Conservation (phyloP, 2,888 invertebrate genomes). For the Pammene aurita region DNA sequence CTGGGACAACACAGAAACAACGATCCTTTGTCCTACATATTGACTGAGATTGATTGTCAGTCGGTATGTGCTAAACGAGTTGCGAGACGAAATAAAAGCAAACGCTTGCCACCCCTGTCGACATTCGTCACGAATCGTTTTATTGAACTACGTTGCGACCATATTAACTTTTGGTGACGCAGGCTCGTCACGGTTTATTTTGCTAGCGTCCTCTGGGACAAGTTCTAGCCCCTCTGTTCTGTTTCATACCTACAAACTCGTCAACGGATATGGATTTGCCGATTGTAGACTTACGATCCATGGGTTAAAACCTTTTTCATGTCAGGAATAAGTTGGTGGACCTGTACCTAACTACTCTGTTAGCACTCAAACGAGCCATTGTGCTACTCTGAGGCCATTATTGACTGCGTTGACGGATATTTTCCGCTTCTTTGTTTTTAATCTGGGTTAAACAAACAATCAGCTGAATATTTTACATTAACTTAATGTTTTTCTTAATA, state of each 20-base stretch:
- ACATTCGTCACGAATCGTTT: slow-evolving; percentile 73
- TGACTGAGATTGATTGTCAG: slow-evolving; percentile 82
- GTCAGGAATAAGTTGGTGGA: neutral
- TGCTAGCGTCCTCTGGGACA: slow-evolving; percentile 44
- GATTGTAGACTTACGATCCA: neutral
- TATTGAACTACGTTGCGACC: slow-evolving; percentile 67
- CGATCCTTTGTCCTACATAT: slow-evolving; percentile 76
- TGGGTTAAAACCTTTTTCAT: slow-evolving; percentile 5
- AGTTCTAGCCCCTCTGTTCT: slow-evolving; percentile 40
- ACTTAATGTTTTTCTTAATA: neutral
- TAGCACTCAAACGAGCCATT: slow-evolving; percentile 38
- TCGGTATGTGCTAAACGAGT: slow-evolving; percentile 78
- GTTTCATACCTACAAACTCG: neutral
- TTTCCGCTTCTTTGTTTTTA: slow-evolving; percentile 34
- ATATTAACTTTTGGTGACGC: slow-evolving; percentile 66
- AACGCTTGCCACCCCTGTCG: slow-evolving; percentile 73
- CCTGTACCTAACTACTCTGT: slow-evolving; percentile 18
- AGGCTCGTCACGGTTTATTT: slow-evolving; percentile 50
- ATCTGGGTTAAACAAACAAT: slow-evolving; percentile 14
- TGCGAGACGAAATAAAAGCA: slow-evolving; percentile 76
- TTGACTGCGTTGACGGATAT: slow-evolving; percentile 28
- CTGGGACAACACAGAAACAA: slow-evolving; percentile 68
- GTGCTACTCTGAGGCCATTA: slow-evolving; percentile 27
- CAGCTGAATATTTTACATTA: neutral
- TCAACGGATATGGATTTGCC: neutral